Evolutionary conservation across 2,113 vertebrate species (phyloP), one percentile per base, ranked within the genome.

Genomic region (Guaruba guarouba): DNA sequence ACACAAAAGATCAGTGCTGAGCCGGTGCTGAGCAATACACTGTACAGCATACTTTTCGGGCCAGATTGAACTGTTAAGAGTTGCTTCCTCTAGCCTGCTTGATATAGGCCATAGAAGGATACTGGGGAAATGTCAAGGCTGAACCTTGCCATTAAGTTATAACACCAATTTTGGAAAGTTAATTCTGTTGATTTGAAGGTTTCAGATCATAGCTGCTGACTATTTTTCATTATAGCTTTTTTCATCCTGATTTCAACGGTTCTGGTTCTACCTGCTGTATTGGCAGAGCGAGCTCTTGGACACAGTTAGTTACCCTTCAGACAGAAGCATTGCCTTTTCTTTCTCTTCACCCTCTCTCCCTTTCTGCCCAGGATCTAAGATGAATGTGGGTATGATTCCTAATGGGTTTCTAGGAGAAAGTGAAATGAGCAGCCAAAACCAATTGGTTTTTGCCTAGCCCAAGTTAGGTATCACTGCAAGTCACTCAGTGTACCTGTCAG

Each of bases 301-400:
- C 1, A 2, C 0, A 2, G 37, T n/a, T 43, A 7, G 9, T 55
- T 25, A 51, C 49, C 49, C 48, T 51, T 43, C 2, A 62, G 37
- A 49, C 27, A 83, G 22, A 52, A 69, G 15, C 12, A 18, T 15
- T 52, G 24, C 10, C 9, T 35, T 43, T n/a, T 55, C 59, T 64
- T 52, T 44, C 66, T 24, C 7, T 75, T 35, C 6, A 5, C 14
- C 4, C 17, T 46, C 13, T 35, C 46, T 46, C 31, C 33, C 8
- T 71, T 57, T 76, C 33, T 51, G 31, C 25, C 41, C 24, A 27
- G 24, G n/a, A 77, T 62, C 49, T 41, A 74, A 19, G 8, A 51
- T 29, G n/a, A 43, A 48, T 6, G 4, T 24, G 20, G 19, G 33
- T 44, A 35, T 22, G 35, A n/a, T 16, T 35, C 37, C 27, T 37